Evolutionary conservation across 2,888 invertebrate species (phyloP).

Genomic region (Athripsodes cinereus): DNA sequence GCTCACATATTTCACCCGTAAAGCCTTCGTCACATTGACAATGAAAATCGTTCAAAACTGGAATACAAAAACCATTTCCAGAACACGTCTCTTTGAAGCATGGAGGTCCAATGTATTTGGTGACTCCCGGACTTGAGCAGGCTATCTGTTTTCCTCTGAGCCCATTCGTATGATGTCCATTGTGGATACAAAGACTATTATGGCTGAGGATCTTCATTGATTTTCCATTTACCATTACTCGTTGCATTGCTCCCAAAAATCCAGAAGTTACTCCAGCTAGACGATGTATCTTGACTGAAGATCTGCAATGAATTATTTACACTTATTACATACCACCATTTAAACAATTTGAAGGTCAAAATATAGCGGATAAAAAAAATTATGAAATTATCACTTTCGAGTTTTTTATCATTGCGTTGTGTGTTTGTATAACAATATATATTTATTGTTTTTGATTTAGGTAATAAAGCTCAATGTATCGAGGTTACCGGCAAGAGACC

Average conservation of each 20-base stretch:
- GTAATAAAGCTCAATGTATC: too few species aligned
- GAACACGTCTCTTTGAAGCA: constrained; percentile 55
- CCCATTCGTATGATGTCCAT: constrained; percentile 29
- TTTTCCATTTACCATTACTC: constrained; percentile 70
- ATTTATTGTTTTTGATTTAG: too few species aligned
- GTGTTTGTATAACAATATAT: too few species aligned
- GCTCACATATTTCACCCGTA: constrained; percentile 59
- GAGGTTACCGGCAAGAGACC: too few species aligned
- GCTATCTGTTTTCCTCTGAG: constrained; percentile 36
- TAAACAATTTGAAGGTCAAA: not conserved
- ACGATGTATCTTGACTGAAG: constrained; percentile 62
- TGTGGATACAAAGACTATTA: constrained; percentile 22
- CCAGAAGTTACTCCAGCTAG: constrained; percentile 65
- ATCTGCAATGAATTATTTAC: constrained; percentile 38
- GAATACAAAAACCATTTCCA: constrained; percentile 65
- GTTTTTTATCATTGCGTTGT: too few species aligned
- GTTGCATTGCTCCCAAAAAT: constrained; percentile 80
- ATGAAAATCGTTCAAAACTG: constrained; percentile 57
- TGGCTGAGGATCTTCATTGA: constrained; percentile 32
- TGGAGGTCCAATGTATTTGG: constrained; percentile 59
- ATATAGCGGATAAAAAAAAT: too few species aligned
- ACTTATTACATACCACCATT: not conserved
- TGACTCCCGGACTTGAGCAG: constrained; percentile 55
- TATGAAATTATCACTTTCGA: too few species aligned
- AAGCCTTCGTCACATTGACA: constrained; percentile 61